Percentiles rank a stretch among this genome's conserved stretches.
Conservation (phyloP, 1,140 invertebrate genomes). For the Ceratosolen fusciceps region DNA sequence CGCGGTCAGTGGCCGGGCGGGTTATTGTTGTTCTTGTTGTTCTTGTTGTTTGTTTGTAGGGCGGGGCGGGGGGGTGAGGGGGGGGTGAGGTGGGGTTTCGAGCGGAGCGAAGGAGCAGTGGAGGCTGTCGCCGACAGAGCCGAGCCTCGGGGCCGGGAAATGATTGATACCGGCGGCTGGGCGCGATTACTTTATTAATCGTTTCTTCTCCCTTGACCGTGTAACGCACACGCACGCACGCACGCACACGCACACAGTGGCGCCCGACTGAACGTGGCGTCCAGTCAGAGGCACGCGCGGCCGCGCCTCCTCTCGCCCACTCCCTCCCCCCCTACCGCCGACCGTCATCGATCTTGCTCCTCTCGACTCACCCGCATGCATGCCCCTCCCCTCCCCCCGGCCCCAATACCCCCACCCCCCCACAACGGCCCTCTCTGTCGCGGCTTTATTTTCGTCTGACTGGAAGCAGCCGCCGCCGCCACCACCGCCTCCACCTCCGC, state of each 20-base stretch:
- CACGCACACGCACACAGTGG: background rate
- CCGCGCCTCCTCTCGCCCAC: background rate
- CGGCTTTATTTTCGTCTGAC: background rate
- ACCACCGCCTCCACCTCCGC: too few species aligned
- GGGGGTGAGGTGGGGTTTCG: too few species aligned
- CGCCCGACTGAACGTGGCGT: background rate
- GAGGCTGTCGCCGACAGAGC: conserved; percentile 62
- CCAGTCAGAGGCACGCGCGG: conserved; percentile 16
- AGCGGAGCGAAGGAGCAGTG: too few species aligned
- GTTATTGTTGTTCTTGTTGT: too few species aligned
- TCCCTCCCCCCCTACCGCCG: background rate
- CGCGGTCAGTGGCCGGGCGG: too few species aligned
- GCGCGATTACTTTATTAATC: conserved; percentile 68
- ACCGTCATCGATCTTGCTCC: conserved; percentile 32
- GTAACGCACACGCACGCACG: background rate
- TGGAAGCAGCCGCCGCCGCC: too few species aligned
- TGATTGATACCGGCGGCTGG: conserved; percentile 65
- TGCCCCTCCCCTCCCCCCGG: too few species aligned
- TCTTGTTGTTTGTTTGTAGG: too few species aligned
- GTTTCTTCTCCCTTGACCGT: conserved; percentile 61
- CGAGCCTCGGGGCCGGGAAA: conserved; percentile 57
- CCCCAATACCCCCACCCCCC: too few species aligned
- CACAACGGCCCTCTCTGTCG: too few species aligned
- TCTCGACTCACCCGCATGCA: too few species aligned
- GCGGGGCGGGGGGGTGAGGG: background rate